phyloP scores from a whole-genome alignment of 2,113 vertebrate genomes.

The Macquaria australasica region DNA sequence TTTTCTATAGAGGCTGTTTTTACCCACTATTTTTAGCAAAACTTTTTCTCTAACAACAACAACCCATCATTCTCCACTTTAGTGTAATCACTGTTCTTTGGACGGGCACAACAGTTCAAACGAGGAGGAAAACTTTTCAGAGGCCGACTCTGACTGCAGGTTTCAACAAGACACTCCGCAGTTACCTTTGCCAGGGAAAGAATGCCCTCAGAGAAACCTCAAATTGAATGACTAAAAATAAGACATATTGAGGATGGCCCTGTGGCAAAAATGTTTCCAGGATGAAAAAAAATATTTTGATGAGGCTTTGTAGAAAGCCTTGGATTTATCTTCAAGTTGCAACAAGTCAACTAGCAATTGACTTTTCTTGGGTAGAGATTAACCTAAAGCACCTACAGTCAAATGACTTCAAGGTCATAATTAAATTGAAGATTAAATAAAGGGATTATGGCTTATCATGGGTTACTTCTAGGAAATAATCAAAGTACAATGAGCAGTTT shows the following conservation, averaged over 20 bases:
- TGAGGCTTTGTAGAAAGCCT: conserved; percentile 10
- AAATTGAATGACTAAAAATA: conserved; percentile 61
- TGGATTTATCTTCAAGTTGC: conserved; percentile 32
- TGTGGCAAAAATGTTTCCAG: conserved; percentile 15
- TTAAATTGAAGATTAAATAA: conserved; percentile 56
- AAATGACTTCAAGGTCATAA: conserved; percentile 52
- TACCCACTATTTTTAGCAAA: conserved; percentile 50
- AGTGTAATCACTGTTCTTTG: conserved; percentile 50
- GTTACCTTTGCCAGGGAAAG: conserved; percentile 36
- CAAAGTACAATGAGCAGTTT: conserved; percentile 26
- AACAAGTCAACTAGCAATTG: conserved; percentile 39
- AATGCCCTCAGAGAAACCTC: conserved; percentile 54
- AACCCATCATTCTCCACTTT: conserved; percentile 65
- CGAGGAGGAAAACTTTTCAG: conserved; percentile 29
- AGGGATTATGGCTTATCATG: conserved; percentile 38
- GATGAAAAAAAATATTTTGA: neutral
- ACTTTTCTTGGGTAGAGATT: conserved; percentile 35
- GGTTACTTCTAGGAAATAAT: conserved; percentile 42
- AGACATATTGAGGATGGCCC: conserved; percentile 31
- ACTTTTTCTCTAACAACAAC: conserved; percentile 32
- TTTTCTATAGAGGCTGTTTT: conserved; percentile 32
- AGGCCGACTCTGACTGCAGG: conserved; percentile 37
- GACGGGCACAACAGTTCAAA: conserved; percentile 31
- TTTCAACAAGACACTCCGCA: conserved; percentile 57
- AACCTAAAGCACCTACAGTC: conserved; percentile 21